Evolutionary conservation across 2,888 invertebrate species (phyloP).

Genomic region (Neocrepidodera transversa): DNA sequence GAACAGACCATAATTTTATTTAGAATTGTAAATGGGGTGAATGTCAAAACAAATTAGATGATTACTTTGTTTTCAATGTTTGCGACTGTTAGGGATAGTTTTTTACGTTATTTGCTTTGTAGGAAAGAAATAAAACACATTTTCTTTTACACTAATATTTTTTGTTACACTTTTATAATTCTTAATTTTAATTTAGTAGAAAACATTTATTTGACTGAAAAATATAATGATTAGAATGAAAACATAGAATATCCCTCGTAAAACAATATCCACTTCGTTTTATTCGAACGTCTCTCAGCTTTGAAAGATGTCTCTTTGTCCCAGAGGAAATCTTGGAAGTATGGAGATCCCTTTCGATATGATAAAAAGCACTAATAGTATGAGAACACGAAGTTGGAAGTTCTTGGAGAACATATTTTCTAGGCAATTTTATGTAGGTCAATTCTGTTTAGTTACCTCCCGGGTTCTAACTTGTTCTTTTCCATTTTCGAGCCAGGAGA

Average conservation of each 20-base stretch:
- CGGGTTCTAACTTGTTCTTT: conserved; percentile 1
- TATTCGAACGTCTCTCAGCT: conserved; percentile 11
- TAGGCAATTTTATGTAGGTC: conserved; percentile 26
- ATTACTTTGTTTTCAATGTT: conserved; percentile 11
- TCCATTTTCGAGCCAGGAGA: conserved; percentile 4
- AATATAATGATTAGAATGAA: no score
- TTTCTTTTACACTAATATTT: no score
- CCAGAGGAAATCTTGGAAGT: conserved; percentile 25
- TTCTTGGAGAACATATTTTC: conserved; percentile 15
- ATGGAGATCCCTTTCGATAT: conserved; percentile 24
- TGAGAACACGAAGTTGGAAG: conserved; percentile 21
- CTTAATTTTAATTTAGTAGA: no score
- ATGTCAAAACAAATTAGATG: conserved; percentile 23
- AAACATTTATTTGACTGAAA: no score
- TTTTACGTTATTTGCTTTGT: not conserved
- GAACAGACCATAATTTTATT: conserved; percentile 9
- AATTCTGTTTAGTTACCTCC: conserved; percentile 18
- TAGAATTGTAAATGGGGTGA: conserved; percentile 21
- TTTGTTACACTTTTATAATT: no score
- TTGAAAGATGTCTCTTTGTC: conserved; percentile 15
- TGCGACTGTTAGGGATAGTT: not conserved
- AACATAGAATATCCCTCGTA: not conserved
- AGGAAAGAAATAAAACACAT: no score
- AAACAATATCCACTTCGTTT: conserved; percentile 4
- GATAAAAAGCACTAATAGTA: conserved; percentile 36